Conservation (phyloP, 2,888 invertebrate species). For the Caenorhabditis sp. region DNA sequence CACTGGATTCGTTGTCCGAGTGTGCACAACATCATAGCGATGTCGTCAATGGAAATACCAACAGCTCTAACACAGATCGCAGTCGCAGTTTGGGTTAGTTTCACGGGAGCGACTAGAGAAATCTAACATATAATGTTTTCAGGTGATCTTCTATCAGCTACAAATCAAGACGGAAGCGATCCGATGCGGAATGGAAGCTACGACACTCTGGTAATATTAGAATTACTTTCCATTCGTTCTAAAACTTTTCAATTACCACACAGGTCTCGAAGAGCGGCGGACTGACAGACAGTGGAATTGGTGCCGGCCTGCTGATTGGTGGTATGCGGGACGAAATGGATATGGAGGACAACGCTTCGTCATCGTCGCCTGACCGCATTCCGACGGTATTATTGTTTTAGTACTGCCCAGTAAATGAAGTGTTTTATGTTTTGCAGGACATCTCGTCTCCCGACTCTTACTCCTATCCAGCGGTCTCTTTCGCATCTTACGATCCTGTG, state of each 20-base stretch:
- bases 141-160: constrained; percentile 47
- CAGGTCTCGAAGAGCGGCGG: constrained; percentile 48
- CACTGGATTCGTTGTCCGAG: constrained; percentile 62
- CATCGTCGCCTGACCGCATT: constrained; percentile 52
- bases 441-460: constrained; percentile 49
- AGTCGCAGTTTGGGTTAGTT: constrained; percentile 49
- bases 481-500: constrained; percentile 47
- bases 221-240: not conserved
- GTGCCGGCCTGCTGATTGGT: constrained; percentile 38
- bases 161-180: constrained; percentile 35
- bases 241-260: constrained; percentile 9
- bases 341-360: constrained; percentile 13
- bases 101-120: no score
- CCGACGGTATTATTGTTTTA: constrained; percentile 37
- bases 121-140: not conserved
- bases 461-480: constrained; percentile 49
- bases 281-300: constrained; percentile 66
- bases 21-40: constrained; percentile 54
- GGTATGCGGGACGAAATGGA: constrained; percentile 51
- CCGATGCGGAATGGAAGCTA: constrained; percentile 54
- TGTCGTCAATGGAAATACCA: constrained; percentile 25
- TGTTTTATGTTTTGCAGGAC: constrained; percentile 35
- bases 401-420: not conserved
- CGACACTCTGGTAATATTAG: constrained; percentile 54
- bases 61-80: constrained; percentile 31